Evolutionary conservation across 2,113 vertebrate genomes (phyloP), one percentile per base, ranked within the genome.

Genomic region (Leptocoma aspasia): DNA sequence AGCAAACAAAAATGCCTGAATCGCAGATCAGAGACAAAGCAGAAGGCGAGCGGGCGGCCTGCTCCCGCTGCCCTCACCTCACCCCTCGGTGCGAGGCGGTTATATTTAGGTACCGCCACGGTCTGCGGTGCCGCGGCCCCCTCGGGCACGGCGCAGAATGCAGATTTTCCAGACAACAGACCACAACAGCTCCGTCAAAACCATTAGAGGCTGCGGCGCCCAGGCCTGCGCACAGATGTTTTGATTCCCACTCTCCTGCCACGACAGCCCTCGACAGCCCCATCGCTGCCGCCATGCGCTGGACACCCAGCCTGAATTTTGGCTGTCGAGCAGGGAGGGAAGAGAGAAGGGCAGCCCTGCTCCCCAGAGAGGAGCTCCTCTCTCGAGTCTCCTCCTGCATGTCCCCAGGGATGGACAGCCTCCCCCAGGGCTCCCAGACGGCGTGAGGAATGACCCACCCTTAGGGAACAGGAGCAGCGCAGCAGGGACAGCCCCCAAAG

Each of bases 171-270:
- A 94, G 89, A 92, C 91, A 92, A 94, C 94, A 95, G 94, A 92
- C 95, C 93, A 94, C 82, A 94, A 95, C 94, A 81, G 90, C 96
- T 97, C 96, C 93, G 83, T 92, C 95, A 82, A 64, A 96, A 92
- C 88, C 87, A 91, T n/a, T 24, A 88, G 61, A 91, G 91, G 69
- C 87, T 90, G 79, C 60, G 21, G 60, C 45, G n/a, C 89, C 83
- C 91, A 93, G 93, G 94, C 95, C 96, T 92, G 87, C 16, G 37
- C 92, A 84, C 92, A 96, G 85, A 97, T 93, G 94, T 94, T 97
- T 92, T 86, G 86, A 96, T 97, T 96, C 95, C 94, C 85, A 79
- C 96, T 94, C 96, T 92, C 91, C 96, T 94, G 90, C 94, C 87
- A 93, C 60, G 15, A 86, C 88, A 94, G 72, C 91, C 93, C 87